Conservation (phyloP, 2,113 vertebrate species). For the Phodopus roborovskii region DNA sequence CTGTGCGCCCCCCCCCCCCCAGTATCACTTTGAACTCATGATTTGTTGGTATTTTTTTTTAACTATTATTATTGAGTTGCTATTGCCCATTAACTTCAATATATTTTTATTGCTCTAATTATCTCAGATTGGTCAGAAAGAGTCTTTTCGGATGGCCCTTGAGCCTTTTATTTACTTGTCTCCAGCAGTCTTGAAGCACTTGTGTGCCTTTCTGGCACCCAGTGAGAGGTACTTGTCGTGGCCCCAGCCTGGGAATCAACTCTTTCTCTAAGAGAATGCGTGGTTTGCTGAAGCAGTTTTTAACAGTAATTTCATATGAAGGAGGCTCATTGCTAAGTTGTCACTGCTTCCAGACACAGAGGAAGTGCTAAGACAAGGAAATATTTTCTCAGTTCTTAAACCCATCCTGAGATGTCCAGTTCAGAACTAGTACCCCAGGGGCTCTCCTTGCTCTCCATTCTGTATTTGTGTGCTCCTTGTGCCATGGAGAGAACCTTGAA, state of each 20-base stretch:
- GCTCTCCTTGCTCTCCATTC: background rate
- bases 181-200: background rate
- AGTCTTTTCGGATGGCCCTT: background rate
- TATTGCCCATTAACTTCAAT: background rate
- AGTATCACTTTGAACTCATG: slow-evolving; percentile 11
- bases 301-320: slow-evolving; percentile 2
- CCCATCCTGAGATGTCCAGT: background rate
- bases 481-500: background rate
- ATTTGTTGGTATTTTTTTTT: too few species aligned
- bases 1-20: too few species aligned
- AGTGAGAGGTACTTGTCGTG: background rate
- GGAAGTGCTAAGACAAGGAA: background rate
- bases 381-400: background rate
- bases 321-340: background rate
- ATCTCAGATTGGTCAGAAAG: background rate
- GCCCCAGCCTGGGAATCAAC: background rate
- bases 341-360: background rate
- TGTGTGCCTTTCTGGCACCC: background rate
- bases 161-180: background rate
- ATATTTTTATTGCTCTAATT: slow-evolving; percentile 37
- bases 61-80: background rate
- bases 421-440: background rate
- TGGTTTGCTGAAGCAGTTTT: slow-evolving; percentile 30
- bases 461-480: background rate
- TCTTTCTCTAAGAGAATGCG: slow-evolving; percentile 20